phyloP scores from a whole-genome alignment of 2,888 invertebrate species.

The Diadromus collaris region DNA sequence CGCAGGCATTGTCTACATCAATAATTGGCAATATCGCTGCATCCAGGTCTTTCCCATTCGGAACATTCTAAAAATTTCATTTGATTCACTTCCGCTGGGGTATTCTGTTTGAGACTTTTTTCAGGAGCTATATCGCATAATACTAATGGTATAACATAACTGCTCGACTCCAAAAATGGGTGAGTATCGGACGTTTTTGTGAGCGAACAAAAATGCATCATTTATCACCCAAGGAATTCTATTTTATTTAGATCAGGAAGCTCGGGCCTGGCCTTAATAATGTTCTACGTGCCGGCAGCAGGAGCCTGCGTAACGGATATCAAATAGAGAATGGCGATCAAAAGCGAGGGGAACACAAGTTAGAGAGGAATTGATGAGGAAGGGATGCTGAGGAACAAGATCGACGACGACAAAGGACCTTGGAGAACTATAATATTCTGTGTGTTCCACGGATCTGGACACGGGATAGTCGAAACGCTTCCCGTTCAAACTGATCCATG shows the following conservation, averaged over 20 bases:
- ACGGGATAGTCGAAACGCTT: conserved; percentile 46
- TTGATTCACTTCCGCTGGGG: no score
- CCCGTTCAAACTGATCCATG: conserved; percentile 17
- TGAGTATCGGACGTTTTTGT: background rate
- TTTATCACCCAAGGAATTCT: background rate
- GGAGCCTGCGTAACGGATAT: conserved; percentile 22
- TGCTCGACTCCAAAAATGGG: background rate
- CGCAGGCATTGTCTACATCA: background rate
- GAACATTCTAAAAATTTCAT: background rate
- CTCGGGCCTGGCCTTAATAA: background rate
- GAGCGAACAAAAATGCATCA: background rate
- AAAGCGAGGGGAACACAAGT: conserved; percentile 27
- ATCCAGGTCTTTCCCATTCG: background rate
- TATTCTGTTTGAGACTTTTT: no score
- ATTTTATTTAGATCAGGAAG: background rate
- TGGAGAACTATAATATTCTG: conserved; percentile 29
- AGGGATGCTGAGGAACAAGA: conserved; percentile 18
- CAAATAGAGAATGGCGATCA: conserved; percentile 20
- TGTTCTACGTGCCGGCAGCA: background rate
- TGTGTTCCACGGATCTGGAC: background rate
- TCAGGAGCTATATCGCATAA: background rate
- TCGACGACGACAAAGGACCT: conserved; percentile 31
- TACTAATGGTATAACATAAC: background rate
- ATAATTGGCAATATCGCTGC: background rate
- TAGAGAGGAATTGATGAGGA: conserved; percentile 39